Evolutionary conservation across 1,140 invertebrate species (phyloP), one percentile per base, ranked within the genome.

Genomic region (Sinella curviseta): DNA sequence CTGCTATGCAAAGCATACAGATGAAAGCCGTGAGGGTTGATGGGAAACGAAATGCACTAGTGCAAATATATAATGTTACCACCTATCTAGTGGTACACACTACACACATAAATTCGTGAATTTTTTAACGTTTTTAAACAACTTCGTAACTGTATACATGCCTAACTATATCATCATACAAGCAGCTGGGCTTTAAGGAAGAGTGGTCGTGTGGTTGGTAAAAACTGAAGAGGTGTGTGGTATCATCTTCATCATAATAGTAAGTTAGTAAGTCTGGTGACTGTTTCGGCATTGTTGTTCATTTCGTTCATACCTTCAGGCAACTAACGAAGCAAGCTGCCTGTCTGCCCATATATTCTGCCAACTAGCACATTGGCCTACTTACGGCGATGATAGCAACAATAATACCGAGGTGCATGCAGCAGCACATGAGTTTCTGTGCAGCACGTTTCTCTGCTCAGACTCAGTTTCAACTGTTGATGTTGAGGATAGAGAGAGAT

Each of bases 331-430:
- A 17, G 8, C 14, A 31, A 70, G 28, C 65, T 70, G 31, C 65
- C 57, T 31, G 31, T 70, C 65, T 70, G 31, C 65, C 65, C 65
- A 70, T 70, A 70, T 33, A 70, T 70, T 70, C 31, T 33, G 74
- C 74, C 74, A 75, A 75, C 74, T 75, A 26, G 74, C 74, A 75
- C 74, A 75, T 39, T 75, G 74, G 74, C 74, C 74, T 75, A 75
- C 74, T 75, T 75, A 39, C 39, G 4, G 31, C 24, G 3, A 30
- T 74, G 24, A 74, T 31, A 12, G 2, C 17, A 8, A 74, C 34
- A 4, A 74, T 74, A 12, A 74, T 74, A 74, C 70, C 2, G 70
- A 12, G 39, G 70, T 30, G 4, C 39, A 75, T 75, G 28, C 24
- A 75, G n/a, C 60, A 12, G 74, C 12, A 14, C 65, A 14, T 70